phyloP scores from a whole-genome alignment of 2,797 vertebrate species.

The Spinus olivaceus region DNA sequence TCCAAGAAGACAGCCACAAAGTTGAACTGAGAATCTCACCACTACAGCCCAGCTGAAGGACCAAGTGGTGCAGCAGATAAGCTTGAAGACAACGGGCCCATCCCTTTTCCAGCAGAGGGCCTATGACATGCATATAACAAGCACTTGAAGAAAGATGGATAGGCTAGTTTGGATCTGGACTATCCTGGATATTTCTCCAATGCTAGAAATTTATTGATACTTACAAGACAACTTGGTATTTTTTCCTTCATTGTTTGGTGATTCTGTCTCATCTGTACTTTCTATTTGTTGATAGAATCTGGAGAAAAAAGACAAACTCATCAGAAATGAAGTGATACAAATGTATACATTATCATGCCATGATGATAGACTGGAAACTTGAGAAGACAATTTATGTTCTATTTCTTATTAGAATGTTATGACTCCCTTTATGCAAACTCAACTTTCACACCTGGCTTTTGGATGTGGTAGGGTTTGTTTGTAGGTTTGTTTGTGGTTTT shows the following conservation, averaged over 20 bases:
- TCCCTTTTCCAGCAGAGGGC: neutral
- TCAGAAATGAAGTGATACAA: neutral
- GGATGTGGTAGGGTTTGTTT: neutral
- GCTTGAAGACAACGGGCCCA: neutral
- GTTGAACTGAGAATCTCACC: neutral
- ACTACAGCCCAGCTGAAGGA: neutral
- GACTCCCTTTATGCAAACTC: neutral
- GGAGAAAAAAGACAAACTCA: neutral
- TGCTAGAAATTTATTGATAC: neutral
- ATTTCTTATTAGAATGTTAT: neutral
- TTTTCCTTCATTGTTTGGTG: neutral
- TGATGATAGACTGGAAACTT: neutral
- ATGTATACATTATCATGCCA: neutral
- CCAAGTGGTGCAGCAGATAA: neutral
- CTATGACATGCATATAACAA: neutral
- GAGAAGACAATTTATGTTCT: neutral
- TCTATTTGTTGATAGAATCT: neutral
- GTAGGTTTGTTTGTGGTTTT: no score
- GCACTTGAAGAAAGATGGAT: neutral
- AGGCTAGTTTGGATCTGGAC: neutral
- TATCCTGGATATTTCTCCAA: neutral
- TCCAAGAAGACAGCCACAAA: neutral
- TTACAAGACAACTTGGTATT: neutral
- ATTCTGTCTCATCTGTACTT: neutral
- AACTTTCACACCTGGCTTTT: neutral